Conservation (phyloP, 2,113 vertebrate genomes). For the Callospermophilus lateralis region DNA sequence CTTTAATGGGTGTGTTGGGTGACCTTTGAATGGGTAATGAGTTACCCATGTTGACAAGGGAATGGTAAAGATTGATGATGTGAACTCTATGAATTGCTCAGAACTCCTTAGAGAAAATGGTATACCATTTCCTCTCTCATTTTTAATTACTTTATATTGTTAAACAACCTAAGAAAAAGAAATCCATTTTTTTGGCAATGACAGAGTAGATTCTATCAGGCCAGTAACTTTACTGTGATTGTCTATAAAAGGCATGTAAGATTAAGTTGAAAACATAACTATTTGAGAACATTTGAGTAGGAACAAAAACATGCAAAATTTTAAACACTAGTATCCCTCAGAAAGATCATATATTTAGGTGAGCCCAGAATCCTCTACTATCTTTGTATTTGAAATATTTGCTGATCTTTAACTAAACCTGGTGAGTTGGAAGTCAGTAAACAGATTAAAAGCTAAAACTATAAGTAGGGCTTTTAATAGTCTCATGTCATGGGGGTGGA, state of each 20-base stretch:
- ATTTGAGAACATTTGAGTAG: neutral
- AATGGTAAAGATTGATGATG: conserved; percentile 59
- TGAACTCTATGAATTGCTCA: conserved; percentile 39
- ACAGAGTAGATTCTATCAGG: conserved; percentile 6
- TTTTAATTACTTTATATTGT: conserved; percentile 60
- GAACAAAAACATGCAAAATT: neutral
- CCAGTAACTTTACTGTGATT: neutral
- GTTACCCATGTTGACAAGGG: conserved; percentile 57
- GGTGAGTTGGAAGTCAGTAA: neutral
- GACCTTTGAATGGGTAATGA: conserved; percentile 63
- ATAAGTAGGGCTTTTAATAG: neutral
- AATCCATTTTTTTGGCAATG: conserved; percentile 28
- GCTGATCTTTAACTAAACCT: neutral
- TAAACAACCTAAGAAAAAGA: conserved; percentile 49
- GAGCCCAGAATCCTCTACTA: neutral
- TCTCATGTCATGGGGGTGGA: neutral
- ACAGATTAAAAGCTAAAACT: neutral
- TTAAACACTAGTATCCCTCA: neutral
- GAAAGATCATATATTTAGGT: neutral
- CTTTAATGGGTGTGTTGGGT: conserved; percentile 28
- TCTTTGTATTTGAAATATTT: conserved; percentile 17
- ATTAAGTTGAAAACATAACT: conserved; percentile 37
- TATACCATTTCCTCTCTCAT: conserved; percentile 46
- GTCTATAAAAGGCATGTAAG: neutral
- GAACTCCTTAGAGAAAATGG: conserved; percentile 51